Percentiles rank a stretch among this genome's conserved stretches.
Evolutionary conservation across 2,888 invertebrate species (phyloP).

Genomic region (Chironomus riparius): DNA sequence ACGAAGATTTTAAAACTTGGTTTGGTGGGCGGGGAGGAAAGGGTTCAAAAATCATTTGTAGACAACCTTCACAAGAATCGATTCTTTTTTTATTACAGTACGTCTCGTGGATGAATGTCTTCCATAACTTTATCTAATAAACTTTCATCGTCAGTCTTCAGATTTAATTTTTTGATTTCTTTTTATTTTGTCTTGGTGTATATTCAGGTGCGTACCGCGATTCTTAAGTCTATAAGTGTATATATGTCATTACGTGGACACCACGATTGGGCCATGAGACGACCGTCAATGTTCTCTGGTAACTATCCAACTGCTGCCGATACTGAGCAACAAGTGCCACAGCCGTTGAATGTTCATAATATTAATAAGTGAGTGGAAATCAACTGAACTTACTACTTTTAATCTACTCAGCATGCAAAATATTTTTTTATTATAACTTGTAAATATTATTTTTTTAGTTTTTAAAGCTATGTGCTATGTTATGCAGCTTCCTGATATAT

Average conservation of each 20-base stretch:
- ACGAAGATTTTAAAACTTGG: too few relatives aligned
- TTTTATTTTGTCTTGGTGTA: not conserved
- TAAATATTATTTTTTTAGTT: not conserved
- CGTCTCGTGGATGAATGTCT: too few relatives aligned
- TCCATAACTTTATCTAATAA: too few relatives aligned
- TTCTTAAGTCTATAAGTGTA: slow-evolving; percentile 43
- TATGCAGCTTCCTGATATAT: too few relatives aligned
- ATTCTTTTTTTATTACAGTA: not conserved
- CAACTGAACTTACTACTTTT: not conserved
- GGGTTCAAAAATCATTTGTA: too few relatives aligned
- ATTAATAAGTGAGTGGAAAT: slow-evolving; percentile 29
- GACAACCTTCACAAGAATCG: too few relatives aligned
- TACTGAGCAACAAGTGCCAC: slow-evolving; percentile 36
- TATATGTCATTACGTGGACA: slow-evolving; percentile 43
- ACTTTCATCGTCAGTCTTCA: too few relatives aligned
- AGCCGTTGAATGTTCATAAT: slow-evolving; percentile 30
- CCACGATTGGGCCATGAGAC: slow-evolving; percentile 40
- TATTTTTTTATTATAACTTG: not conserved
- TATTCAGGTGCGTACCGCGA: slow-evolving; percentile 42
- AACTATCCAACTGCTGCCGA: slow-evolving; percentile 41
- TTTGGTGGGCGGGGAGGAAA: too few relatives aligned
- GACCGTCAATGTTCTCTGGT: slow-evolving; percentile 41
- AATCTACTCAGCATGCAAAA: not conserved
- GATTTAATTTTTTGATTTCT: not conserved
- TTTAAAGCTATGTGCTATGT: slow-evolving; percentile 8